Evolutionary conservation across 2,888 invertebrate genomes (phyloP), one percentile per base, ranked within the genome.

Genomic region (Eucera pruinosa): DNA sequence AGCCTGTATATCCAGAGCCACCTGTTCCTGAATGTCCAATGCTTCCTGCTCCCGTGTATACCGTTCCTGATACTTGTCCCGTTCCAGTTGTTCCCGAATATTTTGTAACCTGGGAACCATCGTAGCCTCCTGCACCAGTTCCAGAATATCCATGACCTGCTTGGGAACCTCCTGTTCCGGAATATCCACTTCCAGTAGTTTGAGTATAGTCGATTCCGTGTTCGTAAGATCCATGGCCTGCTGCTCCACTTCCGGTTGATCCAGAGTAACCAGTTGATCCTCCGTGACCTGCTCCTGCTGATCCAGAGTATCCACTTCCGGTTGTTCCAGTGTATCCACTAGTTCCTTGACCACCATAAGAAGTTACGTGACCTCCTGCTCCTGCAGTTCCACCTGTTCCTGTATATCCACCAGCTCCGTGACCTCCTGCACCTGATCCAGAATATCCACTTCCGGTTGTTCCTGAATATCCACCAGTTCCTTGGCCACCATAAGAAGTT

Each of bases 221-320:
- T 7, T 61, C 58, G 33, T 5, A 33, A 11, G 36, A 3, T 25
- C 36, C 52, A 25, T 36, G 25, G 0, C 25, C 50, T 4, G 27
- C 54, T 36, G 65, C n/a, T 15, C 48, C 52, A 58, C 43, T 20
- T 6, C 50, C 52, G 11, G 43, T 15, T 20, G 69, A 9, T 43
- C 55, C 52, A 9, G 69, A 43, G 33, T 48, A 76, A 47, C 74
- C 81, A 54, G 43, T 54, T 36, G 36, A 48, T 4, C 41, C 45
- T 41, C 30, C 20, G 0, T 33, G 33, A 33, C 7, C 33, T 5
- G 33, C 33, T 33, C 33, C 33, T 5, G 33, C 33, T 5, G 33
- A 3, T 33, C 33, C 33, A 33, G 33, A 33, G 7, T 33, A 33
- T 33, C 33, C 33, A 33, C 33, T 33, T n/a, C 39, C 57, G 3